Conservation (phyloP, 2,113 vertebrate species). For the Orientallactaga bullata region DNA sequence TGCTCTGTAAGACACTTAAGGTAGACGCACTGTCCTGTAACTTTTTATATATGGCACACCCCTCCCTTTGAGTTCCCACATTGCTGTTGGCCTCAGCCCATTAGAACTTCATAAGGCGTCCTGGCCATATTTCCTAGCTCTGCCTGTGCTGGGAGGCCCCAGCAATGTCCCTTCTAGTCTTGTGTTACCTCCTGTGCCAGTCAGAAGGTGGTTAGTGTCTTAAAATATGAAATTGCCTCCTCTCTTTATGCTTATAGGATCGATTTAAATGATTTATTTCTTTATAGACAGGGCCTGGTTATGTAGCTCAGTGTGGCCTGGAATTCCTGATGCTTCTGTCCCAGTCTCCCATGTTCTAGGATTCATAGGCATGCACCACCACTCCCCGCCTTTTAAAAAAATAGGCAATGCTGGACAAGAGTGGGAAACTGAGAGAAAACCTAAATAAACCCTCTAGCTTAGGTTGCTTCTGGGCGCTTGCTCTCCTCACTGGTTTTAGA, state of each 20-base stretch:
- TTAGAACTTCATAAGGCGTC: slow-evolving; percentile 54
- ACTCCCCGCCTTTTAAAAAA: neutral
- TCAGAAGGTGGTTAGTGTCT: slow-evolving; percentile 9
- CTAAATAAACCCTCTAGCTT: neutral
- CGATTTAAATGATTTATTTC: slow-evolving; percentile 20
- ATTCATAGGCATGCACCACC: neutral
- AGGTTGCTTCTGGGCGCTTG: neutral
- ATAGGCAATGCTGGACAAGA: neutral
- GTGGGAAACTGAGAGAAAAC: neutral
- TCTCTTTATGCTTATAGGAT: neutral
- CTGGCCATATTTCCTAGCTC: neutral
- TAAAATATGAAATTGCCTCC: slow-evolving; percentile 15
- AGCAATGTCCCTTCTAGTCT: neutral
- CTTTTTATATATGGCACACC: slow-evolving; percentile 70
- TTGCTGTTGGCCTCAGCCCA: slow-evolving; percentile 57
- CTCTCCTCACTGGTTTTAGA: neutral
- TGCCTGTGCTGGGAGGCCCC: neutral
- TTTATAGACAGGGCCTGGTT: neutral
- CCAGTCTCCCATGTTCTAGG: neutral
- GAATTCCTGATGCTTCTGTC: neutral
- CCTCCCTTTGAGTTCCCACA: neutral
- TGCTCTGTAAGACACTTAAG: slow-evolving; percentile 71
- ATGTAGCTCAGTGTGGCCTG: neutral
- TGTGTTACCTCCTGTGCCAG: slow-evolving; percentile 1
- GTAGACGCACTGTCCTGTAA: slow-evolving; percentile 77